phyloP scores from a whole-genome alignment of 64 coral and sea anemone species.

The Porites lutea region DNA sequence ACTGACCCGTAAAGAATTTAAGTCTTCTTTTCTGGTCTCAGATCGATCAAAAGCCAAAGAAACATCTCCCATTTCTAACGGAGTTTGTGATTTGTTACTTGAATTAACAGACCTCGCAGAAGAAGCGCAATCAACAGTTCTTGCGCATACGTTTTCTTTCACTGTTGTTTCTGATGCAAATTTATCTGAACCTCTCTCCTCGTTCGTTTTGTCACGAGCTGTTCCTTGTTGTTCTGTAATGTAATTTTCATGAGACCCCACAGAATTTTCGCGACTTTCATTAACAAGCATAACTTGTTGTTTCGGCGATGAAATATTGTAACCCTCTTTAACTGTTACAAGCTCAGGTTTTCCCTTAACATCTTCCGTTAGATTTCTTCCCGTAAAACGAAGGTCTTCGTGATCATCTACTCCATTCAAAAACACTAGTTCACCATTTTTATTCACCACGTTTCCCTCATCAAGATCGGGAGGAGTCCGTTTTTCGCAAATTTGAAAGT shows the following conservation, averaged over 20 bases:
- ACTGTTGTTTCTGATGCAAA: not conserved
- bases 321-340: not conserved
- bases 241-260: not conserved
- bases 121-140: not conserved
- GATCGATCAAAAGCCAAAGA: not conserved
- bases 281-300: not conserved
- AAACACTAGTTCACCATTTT: not conserved
- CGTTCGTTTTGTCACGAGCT: not conserved
- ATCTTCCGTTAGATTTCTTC: not conserved
- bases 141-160: not conserved
- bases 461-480: not conserved
- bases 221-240: not conserved
- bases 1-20: not conserved
- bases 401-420: slow-evolving; percentile 2
- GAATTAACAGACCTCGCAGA: not conserved
- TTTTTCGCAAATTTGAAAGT: not conserved
- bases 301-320: not conserved
- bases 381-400: not conserved
- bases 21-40: not conserved
- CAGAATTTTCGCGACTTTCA: not conserved
- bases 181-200: not conserved
- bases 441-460: not conserved
- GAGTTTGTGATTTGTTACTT: not conserved
- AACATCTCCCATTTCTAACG: slow-evolving; percentile 8
- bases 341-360: slow-evolving; percentile 8